Evolutionary conservation across 2,888 invertebrate species (phyloP).

Genomic region (Limenitis camilla): DNA sequence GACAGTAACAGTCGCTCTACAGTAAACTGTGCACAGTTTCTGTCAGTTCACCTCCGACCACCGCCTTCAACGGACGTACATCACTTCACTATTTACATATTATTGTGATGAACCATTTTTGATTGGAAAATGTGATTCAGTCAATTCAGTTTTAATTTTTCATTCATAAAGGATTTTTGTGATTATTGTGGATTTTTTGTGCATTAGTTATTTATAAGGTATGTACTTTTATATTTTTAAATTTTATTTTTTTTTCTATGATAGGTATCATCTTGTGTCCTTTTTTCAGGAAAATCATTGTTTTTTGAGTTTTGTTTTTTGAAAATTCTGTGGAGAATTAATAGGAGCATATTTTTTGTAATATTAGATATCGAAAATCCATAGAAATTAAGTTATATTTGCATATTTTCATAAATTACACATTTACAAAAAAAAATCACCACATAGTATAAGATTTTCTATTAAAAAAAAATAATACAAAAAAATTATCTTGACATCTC

Average conservation of each 20-base stretch:
- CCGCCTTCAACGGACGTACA: conserved; percentile 2
- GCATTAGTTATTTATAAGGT: conserved; percentile 20
- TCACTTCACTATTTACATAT: conserved; percentile 3
- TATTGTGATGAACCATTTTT: conserved; percentile 64
- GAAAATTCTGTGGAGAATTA: too few relatives aligned
- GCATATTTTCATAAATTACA: too few relatives aligned
- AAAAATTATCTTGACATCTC: too few relatives aligned
- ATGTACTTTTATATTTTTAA: neutral
- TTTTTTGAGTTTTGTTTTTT: too few relatives aligned
- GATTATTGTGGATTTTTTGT: conserved; percentile 25
- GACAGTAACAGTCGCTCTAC: neutral
- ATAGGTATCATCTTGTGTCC: too few relatives aligned
- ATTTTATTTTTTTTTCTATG: neutral
- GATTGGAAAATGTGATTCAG: conserved; percentile 69
- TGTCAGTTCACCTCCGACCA: conserved; percentile 6
- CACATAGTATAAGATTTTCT: too few relatives aligned
- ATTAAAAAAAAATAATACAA: too few relatives aligned
- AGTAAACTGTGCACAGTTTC: neutral
- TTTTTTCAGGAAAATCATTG: too few relatives aligned
- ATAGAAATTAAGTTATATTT: too few relatives aligned
- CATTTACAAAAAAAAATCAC: too few relatives aligned
- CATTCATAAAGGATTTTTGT: conserved; percentile 30
- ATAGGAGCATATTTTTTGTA: too few relatives aligned
- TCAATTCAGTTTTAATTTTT: conserved; percentile 30
- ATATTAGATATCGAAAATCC: too few relatives aligned